Conservation (phyloP, 2,888 invertebrate species). For the Anticlea derivata region DNA sequence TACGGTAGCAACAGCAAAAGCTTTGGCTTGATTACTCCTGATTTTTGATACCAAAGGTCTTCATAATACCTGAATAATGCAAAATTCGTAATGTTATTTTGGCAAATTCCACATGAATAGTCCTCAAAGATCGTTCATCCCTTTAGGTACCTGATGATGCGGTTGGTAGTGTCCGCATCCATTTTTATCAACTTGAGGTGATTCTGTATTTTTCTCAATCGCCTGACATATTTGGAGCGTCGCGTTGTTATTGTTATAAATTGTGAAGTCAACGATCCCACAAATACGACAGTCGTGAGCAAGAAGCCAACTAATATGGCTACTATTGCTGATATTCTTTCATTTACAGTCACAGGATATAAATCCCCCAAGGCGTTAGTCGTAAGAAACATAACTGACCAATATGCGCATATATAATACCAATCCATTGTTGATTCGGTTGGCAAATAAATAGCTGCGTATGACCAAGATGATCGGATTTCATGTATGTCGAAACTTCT, state of each 20-base stretch:
- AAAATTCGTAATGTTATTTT: conserved; percentile 15
- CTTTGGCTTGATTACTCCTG: conserved; percentile 75
- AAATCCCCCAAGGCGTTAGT: conserved; percentile 76
- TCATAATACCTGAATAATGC: conserved; percentile 68
- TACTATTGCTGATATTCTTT: conserved; percentile 65
- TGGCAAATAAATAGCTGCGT: conserved; percentile 62
- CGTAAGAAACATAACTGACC: conserved; percentile 75
- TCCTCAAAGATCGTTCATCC: conserved; percentile 2
- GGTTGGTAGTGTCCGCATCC: conserved; percentile 63
- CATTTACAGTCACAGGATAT: conserved; percentile 69
- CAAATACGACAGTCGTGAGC: conserved; percentile 76
- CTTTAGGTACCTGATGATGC: conserved; percentile 65
- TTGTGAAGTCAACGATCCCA: conserved; percentile 77
- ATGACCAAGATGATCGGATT: conserved; percentile 68
- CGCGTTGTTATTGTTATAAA: conserved; percentile 77
- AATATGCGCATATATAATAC: conserved; percentile 77
- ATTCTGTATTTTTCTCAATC: conserved; percentile 70
- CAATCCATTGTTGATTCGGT: conserved; percentile 69
- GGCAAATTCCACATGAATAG: neutral
- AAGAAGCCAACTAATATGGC: conserved; percentile 73
- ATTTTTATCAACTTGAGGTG: conserved; percentile 72
- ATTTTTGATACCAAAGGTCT: conserved; percentile 80
- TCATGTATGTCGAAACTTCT: conserved; percentile 60
- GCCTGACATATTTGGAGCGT: conserved; percentile 70
- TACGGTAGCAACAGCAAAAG: conserved; percentile 68